Evolutionary conservation across 2,888 invertebrate species (phyloP), one percentile per base, ranked within the genome.

Genomic region (Charanyca ferruginea): DNA sequence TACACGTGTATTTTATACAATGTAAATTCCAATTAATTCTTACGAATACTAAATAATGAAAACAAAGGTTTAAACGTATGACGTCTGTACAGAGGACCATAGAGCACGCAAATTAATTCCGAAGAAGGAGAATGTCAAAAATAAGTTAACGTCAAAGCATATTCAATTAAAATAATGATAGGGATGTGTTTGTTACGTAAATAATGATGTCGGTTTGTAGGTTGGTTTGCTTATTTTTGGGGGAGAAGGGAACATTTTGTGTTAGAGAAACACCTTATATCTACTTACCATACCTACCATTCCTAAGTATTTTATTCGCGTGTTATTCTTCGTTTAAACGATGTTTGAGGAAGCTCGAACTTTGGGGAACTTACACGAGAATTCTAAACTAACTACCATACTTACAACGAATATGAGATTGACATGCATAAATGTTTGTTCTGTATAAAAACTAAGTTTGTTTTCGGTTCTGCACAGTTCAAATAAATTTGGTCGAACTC

Each of bases 11-110:
- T 89, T 85, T 86, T 88, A 86, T 83, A 92, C 90, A 93, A 91
- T 90, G 90, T 89, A 90, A 92, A 92, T 90, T 92, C 88, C 91
- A 92, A 93, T 93, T 93, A 91, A 90, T 92, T 91, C 87, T 85
- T 82, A 81, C 86, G 84, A 87, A 87, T 87, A 90, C 90, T 88
- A 91, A 91, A 93, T 88, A 89, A 90, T 88, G 88, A 83, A 80
- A 82, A 84, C 84, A 84, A 87, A 81, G 87, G 85, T 84, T 84
- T 83, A 79, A 87, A 87, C 90, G 86, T 87, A 86, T 84, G 85
- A 87, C 85, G 86, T 79, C 80, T 87, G 85, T 85, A 87, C 88
- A 83, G 81, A 85, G 83, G 83, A 83, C 79, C 83, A 80, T 86
- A 84, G 86, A 86, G 85, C 88, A 91, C 90, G 85, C 92, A 90